These are phyloP conservation scores for Ennomos fuscantarius DNA, from an alignment of 2,888 invertebrate species.

Conservation along the genomic window DNA sequence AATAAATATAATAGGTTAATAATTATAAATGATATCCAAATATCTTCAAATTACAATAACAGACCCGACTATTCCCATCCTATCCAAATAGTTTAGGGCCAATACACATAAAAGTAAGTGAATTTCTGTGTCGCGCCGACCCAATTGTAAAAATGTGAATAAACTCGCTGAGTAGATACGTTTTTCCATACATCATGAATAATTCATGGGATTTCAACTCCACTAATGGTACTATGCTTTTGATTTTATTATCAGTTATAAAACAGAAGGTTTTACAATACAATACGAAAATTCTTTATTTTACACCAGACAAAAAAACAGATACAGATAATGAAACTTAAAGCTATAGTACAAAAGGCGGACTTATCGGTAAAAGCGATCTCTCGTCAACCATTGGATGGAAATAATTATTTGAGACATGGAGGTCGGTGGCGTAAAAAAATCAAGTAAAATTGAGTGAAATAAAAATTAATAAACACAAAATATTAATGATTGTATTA, in stretches of 20 bases:
- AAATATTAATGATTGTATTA: too few species aligned
- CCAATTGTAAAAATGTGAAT: constrained; percentile 51
- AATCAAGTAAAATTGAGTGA: too few species aligned
- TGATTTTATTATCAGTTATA: constrained; percentile 34
- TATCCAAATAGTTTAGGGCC: constrained; percentile 33
- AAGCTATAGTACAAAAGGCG: too few species aligned
- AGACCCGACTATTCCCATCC: constrained; percentile 18
- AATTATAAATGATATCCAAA: constrained; percentile 6
- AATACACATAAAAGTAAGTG: constrained; percentile 52
- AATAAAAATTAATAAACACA: too few species aligned
- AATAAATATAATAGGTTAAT: constrained; percentile 2
- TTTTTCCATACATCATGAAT: constrained; percentile 43
- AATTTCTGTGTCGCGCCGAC: constrained; percentile 51
- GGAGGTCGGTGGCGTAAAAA: too few species aligned
- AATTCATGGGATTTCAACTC: constrained; percentile 44
- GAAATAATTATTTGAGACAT: too few species aligned
- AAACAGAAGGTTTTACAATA: neutral
- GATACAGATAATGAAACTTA: too few species aligned
- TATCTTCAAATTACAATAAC: constrained; percentile 16
- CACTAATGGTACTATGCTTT: constrained; percentile 43
- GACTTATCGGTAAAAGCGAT: too few species aligned
- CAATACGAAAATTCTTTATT: too few species aligned
- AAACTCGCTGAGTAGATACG: constrained; percentile 26
- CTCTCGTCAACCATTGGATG: too few species aligned
- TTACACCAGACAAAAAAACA: too few species aligned